Percentiles rank a stretch among this genome's conserved stretches.
Conservation (phyloP, 2,113 vertebrate genomes). For the Cranoglanis bouderius region DNA sequence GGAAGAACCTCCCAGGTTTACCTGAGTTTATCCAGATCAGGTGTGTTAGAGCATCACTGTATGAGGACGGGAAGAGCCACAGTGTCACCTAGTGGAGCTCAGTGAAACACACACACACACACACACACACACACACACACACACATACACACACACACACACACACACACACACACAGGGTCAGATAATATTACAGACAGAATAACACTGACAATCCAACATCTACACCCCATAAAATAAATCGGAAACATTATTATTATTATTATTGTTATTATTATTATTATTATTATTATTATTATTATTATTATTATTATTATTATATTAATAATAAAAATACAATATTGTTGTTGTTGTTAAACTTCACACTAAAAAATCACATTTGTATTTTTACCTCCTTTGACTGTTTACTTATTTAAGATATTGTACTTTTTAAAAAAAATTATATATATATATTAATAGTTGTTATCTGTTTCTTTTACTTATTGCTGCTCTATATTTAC, state of each 20-base stretch:
- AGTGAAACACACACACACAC: not conserved
- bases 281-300: not conserved
- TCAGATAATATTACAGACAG: not conserved
- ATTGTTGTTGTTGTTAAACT: not conserved
- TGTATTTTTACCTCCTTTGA: not conserved
- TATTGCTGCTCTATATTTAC: not conserved
- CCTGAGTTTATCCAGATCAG: not conserved
- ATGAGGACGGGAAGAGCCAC: not conserved
- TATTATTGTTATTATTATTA: not conserved
- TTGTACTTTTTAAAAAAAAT: not conserved
- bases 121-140: not conserved
- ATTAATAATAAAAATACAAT: too few relatives aligned
- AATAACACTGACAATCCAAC: not conserved
- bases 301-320: not conserved
- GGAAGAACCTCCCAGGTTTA: too few relatives aligned
- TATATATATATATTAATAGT: not conserved
- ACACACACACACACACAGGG: too few relatives aligned
- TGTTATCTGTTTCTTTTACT: not conserved
- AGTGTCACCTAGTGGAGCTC: constrained; percentile 31
- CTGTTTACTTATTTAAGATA: not conserved
- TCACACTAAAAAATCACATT: not conserved
- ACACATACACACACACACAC: not conserved
- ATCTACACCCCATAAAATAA: not conserved
- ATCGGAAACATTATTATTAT: not conserved
- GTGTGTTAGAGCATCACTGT: not conserved